Evolutionary conservation across 2,113 vertebrate genomes (phyloP).

Genomic region (Thamnaconus septentrionalis): DNA sequence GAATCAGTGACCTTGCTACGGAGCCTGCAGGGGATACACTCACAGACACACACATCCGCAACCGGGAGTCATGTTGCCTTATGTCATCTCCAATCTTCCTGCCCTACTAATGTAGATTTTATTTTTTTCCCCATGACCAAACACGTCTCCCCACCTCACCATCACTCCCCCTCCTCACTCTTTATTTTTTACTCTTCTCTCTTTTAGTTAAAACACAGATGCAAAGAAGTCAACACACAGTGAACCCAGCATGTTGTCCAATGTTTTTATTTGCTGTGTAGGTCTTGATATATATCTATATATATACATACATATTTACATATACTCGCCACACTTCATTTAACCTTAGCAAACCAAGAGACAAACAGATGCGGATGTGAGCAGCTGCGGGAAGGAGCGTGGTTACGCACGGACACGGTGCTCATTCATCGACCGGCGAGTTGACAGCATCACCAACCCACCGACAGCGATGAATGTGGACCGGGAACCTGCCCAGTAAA

Average conservation of each 20-base stretch:
- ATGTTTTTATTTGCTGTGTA: neutral
- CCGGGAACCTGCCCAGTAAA: slow-evolving; percentile 42
- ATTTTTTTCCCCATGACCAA: neutral
- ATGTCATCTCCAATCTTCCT: slow-evolving; percentile 7
- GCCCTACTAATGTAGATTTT: neutral
- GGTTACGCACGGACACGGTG: slow-evolving; percentile 51
- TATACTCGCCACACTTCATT: neutral
- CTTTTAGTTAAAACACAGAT: neutral
- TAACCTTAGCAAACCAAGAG: neutral
- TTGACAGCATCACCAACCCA: slow-evolving; percentile 70
- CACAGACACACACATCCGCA: neutral
- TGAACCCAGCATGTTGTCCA: neutral
- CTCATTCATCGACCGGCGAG: slow-evolving; percentile 76
- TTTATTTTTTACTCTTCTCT: neutral
- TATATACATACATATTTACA: neutral
- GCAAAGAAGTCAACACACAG: neutral
- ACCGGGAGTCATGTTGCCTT: neutral
- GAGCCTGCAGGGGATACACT: neutral
- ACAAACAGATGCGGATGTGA: neutral
- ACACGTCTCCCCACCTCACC: neutral
- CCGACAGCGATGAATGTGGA: slow-evolving; percentile 84
- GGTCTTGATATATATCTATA: slow-evolving; percentile 32
- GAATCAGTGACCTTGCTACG: slow-evolving; percentile 12
- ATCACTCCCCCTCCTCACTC: neutral
- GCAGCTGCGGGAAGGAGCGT: slow-evolving; percentile 3